phyloP scores from a whole-genome alignment of 2,888 invertebrate species.

The Agrilus biguttatus region DNA sequence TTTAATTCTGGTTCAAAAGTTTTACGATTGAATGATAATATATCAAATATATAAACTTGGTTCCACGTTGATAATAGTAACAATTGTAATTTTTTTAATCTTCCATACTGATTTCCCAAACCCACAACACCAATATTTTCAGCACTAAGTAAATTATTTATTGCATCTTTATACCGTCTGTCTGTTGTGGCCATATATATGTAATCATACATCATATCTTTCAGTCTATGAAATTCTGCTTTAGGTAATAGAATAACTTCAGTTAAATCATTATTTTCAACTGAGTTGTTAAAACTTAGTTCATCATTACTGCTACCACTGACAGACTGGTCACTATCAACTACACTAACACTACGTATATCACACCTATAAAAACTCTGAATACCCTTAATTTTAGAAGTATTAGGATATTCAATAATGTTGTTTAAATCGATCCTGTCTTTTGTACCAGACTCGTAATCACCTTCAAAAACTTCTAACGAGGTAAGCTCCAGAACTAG shows the following conservation, averaged over 20 bases:
- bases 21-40: constrained; percentile 5
- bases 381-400: neutral
- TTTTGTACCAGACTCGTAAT: neutral
- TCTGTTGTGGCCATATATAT: constrained; percentile 11
- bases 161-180: constrained; percentile 7
- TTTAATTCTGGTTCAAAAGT: constrained; percentile 10
- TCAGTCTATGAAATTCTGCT: constrained; percentile 9
- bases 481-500: constrained; percentile 3
- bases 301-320: too few relatives aligned
- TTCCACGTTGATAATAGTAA: constrained; percentile 10
- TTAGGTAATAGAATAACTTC: constrained; percentile 5
- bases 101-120: constrained; percentile 6
- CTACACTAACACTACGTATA: too few relatives aligned
- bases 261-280: too few relatives aligned
- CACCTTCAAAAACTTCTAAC: constrained; percentile 4
- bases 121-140: constrained; percentile 11
- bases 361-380: constrained; percentile 4
- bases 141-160: constrained; percentile 6
- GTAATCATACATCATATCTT: constrained; percentile 7
- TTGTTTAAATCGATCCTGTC: constrained; percentile 4
- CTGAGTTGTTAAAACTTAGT: too few relatives aligned
- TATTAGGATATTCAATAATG: neutral
- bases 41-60: constrained; percentile 13
- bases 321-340: too few relatives aligned
- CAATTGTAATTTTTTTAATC: constrained; percentile 7